A percentile compares a stretch with the other conserved stretches of the same genome.
These are phyloP conservation scores for Danaus melanippus DNA, from an alignment of 1,140 invertebrate species.

Conservation along the genomic window DNA sequence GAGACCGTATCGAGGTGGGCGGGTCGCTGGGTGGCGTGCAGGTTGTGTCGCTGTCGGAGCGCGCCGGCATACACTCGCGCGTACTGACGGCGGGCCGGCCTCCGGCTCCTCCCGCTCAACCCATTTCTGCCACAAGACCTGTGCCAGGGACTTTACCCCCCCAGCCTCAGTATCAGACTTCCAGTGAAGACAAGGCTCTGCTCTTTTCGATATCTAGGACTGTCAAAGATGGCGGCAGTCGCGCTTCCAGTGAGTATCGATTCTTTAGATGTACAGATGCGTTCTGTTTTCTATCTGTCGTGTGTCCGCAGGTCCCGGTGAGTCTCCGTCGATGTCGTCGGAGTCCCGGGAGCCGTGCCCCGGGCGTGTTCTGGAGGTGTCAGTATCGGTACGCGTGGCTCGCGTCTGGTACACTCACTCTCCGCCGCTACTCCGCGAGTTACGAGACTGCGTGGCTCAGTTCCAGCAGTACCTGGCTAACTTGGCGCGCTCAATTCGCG, in stretches of 20 bases:
- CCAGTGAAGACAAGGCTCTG: conserved; percentile 73
- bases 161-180: conserved; percentile 6
- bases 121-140: conserved; percentile 42
- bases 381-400: conserved; percentile 83
- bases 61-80: conserved; percentile 86
- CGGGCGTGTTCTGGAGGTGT: conserved; percentile 51
- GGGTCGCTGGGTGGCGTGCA: conserved; percentile 94
- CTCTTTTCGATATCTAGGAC: conserved; percentile 76
- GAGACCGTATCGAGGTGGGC: conserved; percentile 76
- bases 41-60: conserved; percentile 89
- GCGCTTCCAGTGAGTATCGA: too few relatives aligned
- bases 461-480: conserved; percentile 80
- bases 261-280: too few relatives aligned
- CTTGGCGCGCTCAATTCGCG: conserved; percentile 86
- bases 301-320: too few relatives aligned
- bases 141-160: conserved; percentile 29
- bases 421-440: conserved; percentile 86
- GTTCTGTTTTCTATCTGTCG: too few relatives aligned
- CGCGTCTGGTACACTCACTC: conserved; percentile 96
- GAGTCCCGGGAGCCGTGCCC: background rate
- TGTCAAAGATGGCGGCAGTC: conserved; percentile 24
- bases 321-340: background rate
- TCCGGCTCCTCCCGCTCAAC: conserved; percentile 35
- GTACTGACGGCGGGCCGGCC: conserved; percentile 86
- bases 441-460: conserved; percentile 85